phyloP scores from a whole-genome alignment of 1,140 invertebrate species.

The Centruroides sculpturatus region DNA sequence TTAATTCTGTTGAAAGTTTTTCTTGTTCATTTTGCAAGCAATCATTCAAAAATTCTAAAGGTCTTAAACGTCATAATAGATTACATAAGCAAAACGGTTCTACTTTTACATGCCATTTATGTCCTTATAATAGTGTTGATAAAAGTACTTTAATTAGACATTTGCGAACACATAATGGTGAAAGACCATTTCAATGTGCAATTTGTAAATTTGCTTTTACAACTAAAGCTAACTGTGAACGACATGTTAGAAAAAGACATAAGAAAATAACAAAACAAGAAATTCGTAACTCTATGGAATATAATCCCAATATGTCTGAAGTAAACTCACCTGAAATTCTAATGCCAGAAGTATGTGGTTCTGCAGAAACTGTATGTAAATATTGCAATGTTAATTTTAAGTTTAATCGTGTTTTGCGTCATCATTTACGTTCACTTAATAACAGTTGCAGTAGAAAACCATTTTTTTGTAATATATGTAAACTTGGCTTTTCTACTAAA shows the following conservation, averaged over 20 bases:
- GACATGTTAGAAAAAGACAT: constrained; percentile 56
- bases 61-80: constrained; percentile 70
- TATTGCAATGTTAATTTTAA: constrained; percentile 34
- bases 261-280: constrained; percentile 50
- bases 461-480: constrained; percentile 28
- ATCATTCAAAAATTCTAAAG: constrained; percentile 26
- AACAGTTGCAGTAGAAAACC: constrained; percentile 30
- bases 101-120: constrained; percentile 79
- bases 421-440: constrained; percentile 29
- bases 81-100: constrained; percentile 30
- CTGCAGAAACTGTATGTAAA: constrained; percentile 31
- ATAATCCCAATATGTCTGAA: constrained; percentile 19
- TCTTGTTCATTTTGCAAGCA: constrained; percentile 17
- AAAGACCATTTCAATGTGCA: constrained; percentile 82
- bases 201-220: constrained; percentile 92
- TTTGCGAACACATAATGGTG: constrained; percentile 84
- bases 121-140: constrained; percentile 71
- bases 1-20: neutral
- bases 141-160: constrained; percentile 78
- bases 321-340: constrained; percentile 4
- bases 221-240: constrained; percentile 76
- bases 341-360: constrained; percentile 7
- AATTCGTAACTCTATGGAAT: constrained; percentile 21
- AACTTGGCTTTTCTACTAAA: constrained; percentile 32
- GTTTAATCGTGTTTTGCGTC: constrained; percentile 30